Conservation (phyloP, 2,797 vertebrate genomes). For the Echeneis naucrates region DNA sequence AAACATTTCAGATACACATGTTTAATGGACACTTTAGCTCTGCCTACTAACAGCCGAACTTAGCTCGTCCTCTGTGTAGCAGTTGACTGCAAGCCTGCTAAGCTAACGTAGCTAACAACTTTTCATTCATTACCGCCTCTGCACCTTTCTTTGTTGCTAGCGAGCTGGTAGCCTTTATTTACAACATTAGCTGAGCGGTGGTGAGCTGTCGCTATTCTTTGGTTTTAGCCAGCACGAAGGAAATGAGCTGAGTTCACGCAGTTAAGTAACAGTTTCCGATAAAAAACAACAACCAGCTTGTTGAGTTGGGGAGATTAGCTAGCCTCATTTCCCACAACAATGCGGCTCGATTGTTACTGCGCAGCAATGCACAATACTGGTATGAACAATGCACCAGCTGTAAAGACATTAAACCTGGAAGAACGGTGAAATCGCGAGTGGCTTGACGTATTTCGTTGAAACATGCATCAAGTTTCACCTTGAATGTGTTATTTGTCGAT, state of each 20-base stretch:
- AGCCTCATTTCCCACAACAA: conserved; percentile 39
- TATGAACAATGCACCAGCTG: background rate
- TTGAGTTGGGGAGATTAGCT: conserved; percentile 20
- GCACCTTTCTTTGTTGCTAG: conserved; percentile 75
- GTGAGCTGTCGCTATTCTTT: background rate
- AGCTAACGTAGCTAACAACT: conserved; percentile 72
- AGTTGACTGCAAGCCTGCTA: conserved; percentile 50
- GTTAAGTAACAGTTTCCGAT: background rate
- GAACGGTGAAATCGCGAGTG: fast-evolving
- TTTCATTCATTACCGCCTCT: conserved; percentile 78
- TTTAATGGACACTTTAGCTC: background rate
- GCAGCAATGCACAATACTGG: background rate
- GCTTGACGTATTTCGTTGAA: background rate
- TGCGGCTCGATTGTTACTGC: conserved; percentile 30
- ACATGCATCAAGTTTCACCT: background rate
- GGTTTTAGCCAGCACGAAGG: background rate
- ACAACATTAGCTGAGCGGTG: conserved; percentile 13
- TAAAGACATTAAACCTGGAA: background rate
- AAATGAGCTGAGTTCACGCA: background rate
- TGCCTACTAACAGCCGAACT: background rate
- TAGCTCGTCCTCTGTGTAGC: background rate
- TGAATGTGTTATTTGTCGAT: background rate
- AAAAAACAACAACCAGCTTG: conserved; percentile 9
- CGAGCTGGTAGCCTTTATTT: conserved; percentile 33
- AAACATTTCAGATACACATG: background rate